These are phyloP conservation scores for Ceryle rudis DNA, from an alignment of 2,797 vertebrate genomes.

Conservation along the genomic window DNA sequence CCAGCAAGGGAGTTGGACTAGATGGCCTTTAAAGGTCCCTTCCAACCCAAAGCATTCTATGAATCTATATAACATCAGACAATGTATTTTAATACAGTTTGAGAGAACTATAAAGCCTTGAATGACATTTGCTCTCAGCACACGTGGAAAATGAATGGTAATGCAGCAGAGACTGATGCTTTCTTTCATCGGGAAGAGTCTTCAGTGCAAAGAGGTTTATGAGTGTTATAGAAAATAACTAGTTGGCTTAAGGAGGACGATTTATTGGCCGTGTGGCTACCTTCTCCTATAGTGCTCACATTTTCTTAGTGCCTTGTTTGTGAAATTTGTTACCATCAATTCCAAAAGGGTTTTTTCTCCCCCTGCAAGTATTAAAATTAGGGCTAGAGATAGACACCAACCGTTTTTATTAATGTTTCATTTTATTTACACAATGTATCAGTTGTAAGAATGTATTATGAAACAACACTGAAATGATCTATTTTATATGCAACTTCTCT, in stretches of 20 bases:
- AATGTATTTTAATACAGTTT: conserved; percentile 74
- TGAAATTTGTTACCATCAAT: conserved; percentile 25
- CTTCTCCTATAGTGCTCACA: conserved; percentile 5
- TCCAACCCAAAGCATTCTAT: background rate
- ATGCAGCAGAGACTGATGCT: conserved; percentile 61
- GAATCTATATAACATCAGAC: conserved; percentile 45
- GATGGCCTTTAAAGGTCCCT: background rate
- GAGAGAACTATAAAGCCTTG: conserved; percentile 66
- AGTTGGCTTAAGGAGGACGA: conserved; percentile 62
- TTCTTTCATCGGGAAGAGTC: conserved; percentile 65
- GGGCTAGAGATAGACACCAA: background rate
- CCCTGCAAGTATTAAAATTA: background rate
- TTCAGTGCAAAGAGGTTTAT: conserved; percentile 67
- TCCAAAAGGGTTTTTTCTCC: background rate
- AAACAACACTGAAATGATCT: conserved; percentile 28
- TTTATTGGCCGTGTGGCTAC: conserved; percentile 30
- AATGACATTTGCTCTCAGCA: conserved; percentile 71
- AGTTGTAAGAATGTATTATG: conserved; percentile 29
- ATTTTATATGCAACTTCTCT: conserved; percentile 41
- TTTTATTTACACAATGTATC: conserved; percentile 59
- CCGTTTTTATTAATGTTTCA: conserved; percentile 35
- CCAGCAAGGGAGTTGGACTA: background rate
- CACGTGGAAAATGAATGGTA: conserved; percentile 74
- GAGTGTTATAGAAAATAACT: conserved; percentile 64
- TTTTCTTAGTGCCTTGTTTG: conserved; percentile 16